Base-by-base conservation (phyloP, 2,113 vertebrate species). In the Corythornis vintsioides region DNA sequence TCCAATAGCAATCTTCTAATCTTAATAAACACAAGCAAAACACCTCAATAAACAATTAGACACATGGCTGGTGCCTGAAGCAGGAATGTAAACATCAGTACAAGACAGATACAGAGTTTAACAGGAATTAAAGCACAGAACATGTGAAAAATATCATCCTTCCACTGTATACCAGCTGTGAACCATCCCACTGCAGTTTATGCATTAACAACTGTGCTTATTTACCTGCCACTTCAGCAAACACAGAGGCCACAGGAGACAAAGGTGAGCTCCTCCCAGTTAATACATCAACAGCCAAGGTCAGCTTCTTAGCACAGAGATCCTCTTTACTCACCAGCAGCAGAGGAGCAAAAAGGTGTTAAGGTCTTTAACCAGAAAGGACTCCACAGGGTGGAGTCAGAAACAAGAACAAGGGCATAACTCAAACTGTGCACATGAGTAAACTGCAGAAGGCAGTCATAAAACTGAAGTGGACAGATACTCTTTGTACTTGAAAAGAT, bases 101-200 rank as follows among this genome's bases (percentile, higher is more conserved):
- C 11, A 82, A 56, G 77, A 89, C 65, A 95, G 92, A 85, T n/a
- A 20, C 94, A 97, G 94, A 94, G 82, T 83, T 88, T 75, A 84
- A 72, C 1, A 1, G 16, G 18, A 71, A 57, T 88, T 86, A 92
- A 95, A 93, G 74, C 66, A 50, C 1, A 80, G 71, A 69, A 25
- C 40, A 64, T 81, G 76, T 56, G 61, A 94, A 83, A 92, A 77
- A 48, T 83, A 88, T 60, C 53, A 74, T 2, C 9, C 17, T 85
- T 56, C 55, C 55, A 72, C 42, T 15, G 56, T 35, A 67, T 52
- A 72, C 31, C 16, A 38, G 47, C 74, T 91, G 81, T 29, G 42
- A 76, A 50, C 53, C 64, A 64, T 11, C 19, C 16, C 35, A 43
- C 28, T 38, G 35, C 61, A 33, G 96, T 75, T 94, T 92, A 89